Base-by-base conservation (phyloP, 1,140 invertebrate genomes). In the roundworm (Caenorhabditis elegans) region DNA sequence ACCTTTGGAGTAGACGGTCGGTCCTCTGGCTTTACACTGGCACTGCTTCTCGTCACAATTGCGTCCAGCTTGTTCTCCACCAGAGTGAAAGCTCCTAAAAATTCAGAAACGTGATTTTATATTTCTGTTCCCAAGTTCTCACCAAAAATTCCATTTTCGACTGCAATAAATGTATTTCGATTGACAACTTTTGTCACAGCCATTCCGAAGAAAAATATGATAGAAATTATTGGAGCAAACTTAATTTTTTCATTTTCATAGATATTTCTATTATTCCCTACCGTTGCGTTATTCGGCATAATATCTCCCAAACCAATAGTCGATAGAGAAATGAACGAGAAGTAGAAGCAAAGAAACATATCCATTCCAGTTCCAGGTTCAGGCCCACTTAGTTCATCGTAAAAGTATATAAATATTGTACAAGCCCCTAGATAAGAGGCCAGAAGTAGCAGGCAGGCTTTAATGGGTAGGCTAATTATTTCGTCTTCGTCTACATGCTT, bases 131-230 rank as follows among this genome's bases (percentile, higher is more conserved):
- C n/a, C n/a, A n/a, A n/a, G n/a, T n/a, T n/a, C 79, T 10, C 17
- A 78, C 81, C 81, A 51, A 83, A 83, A 26, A 79, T 75, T 24
- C 76, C 76, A 47, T 83, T 83, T 26, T 83, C 82, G 24, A 83
- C 36, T 13, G 78, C 76, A 28, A 83, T 53, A 55, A 82, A 83
- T 11, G 76, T 79, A 26, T 82, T 51, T n/a, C 82, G 17, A 28
- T 83, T 83, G 53, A 83, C 82, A 22, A 83, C 82, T 26, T 78
- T 78, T 24, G 80, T 78, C 49, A 83, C 34, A 39, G 82, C 79
- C 49, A 83, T 53, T 53, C 65, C 82, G 55, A 83, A 83, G 82
- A 83, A 83, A 75, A 83, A 83, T 17, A 83, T 53, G 10, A 83
- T 70, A 5, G 82, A 46, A 13, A 83, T 75, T 19, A 83, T 31